Percentiles rank a stretch among this genome's conserved stretches.
phyloP scores from a whole-genome alignment of 2,888 invertebrate genomes.

The Cerastis leucographa region DNA sequence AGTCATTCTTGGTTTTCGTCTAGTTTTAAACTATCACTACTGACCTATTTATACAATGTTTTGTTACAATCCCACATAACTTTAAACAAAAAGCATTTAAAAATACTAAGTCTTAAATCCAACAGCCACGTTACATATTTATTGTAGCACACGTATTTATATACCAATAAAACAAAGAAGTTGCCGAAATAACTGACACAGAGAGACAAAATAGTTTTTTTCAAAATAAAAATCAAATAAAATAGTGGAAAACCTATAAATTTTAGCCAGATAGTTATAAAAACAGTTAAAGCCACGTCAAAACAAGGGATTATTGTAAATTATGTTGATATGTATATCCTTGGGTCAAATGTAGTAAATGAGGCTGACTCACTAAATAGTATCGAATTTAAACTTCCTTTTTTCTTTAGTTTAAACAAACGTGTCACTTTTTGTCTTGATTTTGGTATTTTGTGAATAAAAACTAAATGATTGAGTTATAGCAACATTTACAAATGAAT shows the following conservation, averaged over 20 bases:
- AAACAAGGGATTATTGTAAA: slow-evolving; percentile 60
- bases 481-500: not conserved
- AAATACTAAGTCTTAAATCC: slow-evolving; percentile 31
- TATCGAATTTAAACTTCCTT: slow-evolving; percentile 35
- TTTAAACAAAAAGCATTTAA: slow-evolving; percentile 24
- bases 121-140: slow-evolving; percentile 45
- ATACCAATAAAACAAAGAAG: slow-evolving; percentile 53
- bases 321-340: slow-evolving; percentile 44
- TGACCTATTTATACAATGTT: slow-evolving; percentile 13
- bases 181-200: slow-evolving; percentile 47
- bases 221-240: slow-evolving; percentile 40
- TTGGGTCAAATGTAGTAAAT: slow-evolving; percentile 36
- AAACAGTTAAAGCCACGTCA: slow-evolving; percentile 48
- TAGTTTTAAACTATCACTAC: not conserved
- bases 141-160: slow-evolving; percentile 56
- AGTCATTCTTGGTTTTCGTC: not conserved
- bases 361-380: slow-evolving; percentile 36
- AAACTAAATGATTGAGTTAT: not conserved
- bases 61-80: slow-evolving; percentile 20
- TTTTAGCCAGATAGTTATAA: slow-evolving; percentile 39
- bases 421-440: not conserved
- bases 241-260: slow-evolving; percentile 45
- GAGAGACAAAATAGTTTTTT: slow-evolving; percentile 30
- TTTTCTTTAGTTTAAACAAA: not conserved
- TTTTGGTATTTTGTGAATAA: slow-evolving; percentile 1